Evolutionary conservation across 2,797 vertebrate genomes (phyloP).

Genomic region (Brotula barbata): DNA sequence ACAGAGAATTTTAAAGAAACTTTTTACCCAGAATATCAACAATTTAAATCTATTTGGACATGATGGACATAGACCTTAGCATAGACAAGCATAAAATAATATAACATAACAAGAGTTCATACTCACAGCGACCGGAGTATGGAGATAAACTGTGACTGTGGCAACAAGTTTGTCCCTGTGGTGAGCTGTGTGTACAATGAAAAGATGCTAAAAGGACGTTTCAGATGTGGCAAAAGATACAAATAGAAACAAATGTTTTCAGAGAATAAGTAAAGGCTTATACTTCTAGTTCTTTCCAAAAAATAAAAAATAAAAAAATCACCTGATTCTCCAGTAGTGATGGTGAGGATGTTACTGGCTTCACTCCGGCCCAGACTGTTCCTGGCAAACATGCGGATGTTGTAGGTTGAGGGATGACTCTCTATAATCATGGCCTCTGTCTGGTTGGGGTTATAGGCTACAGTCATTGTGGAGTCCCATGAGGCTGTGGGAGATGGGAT

Average conservation of each 20-base stretch:
- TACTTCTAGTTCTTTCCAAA: no score
- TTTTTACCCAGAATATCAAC: not conserved
- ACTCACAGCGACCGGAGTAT: constrained; percentile 58
- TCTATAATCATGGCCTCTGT: constrained; percentile 69
- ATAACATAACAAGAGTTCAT: no score
- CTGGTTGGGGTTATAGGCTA: constrained; percentile 56
- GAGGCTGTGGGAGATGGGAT: constrained; percentile 44
- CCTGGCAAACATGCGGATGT: constrained; percentile 72
- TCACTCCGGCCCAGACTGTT: constrained; percentile 57
- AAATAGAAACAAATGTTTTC: no score
- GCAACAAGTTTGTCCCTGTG: constrained; percentile 1
- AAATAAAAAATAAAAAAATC: not conserved
- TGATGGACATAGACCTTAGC: no score
- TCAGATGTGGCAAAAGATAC: not conserved
- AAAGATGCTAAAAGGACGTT: constrained; percentile 33
- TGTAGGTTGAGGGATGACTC: constrained; percentile 65
- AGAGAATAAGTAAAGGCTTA: no score
- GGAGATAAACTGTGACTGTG: not conserved
- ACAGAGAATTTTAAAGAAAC: no score
- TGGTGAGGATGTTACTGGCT: constrained; percentile 68
- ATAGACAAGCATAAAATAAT: no score
- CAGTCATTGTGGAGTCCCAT: constrained; percentile 58
- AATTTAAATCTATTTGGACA: not conserved
- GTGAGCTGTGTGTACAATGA: constrained; percentile 45
- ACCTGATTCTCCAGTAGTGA: constrained; percentile 68